Evolutionary conservation across 2,113 vertebrate genomes (phyloP).

Genomic region (Charadrius vociferus): DNA sequence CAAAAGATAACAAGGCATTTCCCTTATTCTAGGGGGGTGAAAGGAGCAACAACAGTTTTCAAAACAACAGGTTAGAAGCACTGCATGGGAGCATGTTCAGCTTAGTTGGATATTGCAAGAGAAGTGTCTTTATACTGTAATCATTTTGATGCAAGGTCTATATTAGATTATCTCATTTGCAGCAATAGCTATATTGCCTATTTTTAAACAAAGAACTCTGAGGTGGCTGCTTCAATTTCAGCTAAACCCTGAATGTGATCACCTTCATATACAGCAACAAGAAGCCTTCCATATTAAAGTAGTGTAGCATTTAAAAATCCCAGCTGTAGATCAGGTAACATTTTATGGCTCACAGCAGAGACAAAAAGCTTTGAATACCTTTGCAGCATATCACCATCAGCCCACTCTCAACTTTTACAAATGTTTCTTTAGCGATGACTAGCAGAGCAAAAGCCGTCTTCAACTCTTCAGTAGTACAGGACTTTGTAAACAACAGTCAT

Average conservation of each 20-base stretch:
- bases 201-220: not conserved
- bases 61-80: not conserved
- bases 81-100: not conserved
- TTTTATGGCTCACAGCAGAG: not conserved
- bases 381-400: not conserved
- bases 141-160: not conserved
- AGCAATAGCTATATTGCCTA: not conserved
- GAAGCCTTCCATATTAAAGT: not conserved
- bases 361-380: not conserved
- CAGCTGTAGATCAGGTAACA: not conserved
- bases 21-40: not conserved
- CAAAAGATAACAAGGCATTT: not conserved
- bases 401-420: not conserved
- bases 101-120: not conserved
- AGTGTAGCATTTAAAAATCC: not conserved
- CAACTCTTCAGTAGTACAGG: not conserved
- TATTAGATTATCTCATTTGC: not conserved
- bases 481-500: not conserved
- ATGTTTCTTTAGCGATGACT: not conserved
- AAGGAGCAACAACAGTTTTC: not conserved
- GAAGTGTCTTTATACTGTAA: not conserved
- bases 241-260: not conserved
- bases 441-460: not conserved
- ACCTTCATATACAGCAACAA: not conserved
- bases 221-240: not conserved